A percentile compares a stretch with the other conserved stretches of the same genome.
Conservation (phyloP, 2,113 vertebrate species). For the Motacilla tschutschensis region DNA sequence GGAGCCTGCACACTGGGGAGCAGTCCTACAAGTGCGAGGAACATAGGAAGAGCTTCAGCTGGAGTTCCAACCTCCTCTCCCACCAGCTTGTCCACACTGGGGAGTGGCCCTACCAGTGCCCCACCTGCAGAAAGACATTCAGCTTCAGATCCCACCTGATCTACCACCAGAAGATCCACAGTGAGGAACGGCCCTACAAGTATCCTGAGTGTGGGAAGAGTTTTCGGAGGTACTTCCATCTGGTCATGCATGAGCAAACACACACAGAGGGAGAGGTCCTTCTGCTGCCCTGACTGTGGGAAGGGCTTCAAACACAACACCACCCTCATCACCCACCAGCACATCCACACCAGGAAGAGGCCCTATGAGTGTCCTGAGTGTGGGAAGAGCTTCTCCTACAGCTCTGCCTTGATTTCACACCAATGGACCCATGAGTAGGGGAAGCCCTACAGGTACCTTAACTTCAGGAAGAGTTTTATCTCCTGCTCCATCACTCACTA, state of each 20-base stretch:
- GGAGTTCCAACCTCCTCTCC: background rate
- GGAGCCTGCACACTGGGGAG: background rate
- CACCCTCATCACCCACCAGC: background rate
- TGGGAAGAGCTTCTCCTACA: background rate
- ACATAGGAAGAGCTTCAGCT: background rate
- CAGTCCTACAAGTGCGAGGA: no score
- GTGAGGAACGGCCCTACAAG: background rate
- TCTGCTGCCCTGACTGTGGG: background rate
- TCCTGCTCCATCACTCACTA: background rate
- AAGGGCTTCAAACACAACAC: background rate
- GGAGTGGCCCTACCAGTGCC: background rate
- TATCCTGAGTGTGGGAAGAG: background rate
- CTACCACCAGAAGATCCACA: background rate
- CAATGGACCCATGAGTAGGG: background rate
- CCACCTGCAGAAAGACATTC: background rate
- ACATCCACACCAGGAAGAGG: background rate
- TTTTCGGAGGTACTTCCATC: background rate
- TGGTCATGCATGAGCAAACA: background rate
- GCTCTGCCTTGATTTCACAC: background rate
- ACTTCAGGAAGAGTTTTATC: background rate
- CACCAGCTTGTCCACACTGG: background rate
- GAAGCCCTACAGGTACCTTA: background rate
- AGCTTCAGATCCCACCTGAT: background rate
- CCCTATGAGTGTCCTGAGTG: accelerated
- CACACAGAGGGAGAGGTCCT: background rate